Conservation (phyloP, 2,888 invertebrate genomes). For the Gryllus longicercus region DNA sequence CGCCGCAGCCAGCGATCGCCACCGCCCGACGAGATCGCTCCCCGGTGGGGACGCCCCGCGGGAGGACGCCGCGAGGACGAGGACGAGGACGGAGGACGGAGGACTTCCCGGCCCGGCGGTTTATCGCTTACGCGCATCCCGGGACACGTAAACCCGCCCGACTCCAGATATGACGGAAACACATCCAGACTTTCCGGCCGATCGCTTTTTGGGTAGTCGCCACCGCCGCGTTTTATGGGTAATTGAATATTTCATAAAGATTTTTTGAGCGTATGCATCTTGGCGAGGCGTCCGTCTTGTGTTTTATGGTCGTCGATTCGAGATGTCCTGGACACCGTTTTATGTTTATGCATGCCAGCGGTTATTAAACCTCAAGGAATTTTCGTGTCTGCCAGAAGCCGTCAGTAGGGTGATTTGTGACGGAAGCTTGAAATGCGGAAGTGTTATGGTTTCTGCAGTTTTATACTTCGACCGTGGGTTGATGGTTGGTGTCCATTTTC, state of each 20-base stretch:
- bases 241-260: not conserved
- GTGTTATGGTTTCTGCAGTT: not conserved
- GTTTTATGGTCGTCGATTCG: not conserved
- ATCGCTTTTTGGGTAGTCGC: not conserved
- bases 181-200: not conserved
- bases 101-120: too few species aligned
- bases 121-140: too few species aligned
- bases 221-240: not conserved
- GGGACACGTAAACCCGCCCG: not conserved
- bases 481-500: not conserved
- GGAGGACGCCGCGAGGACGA: too few species aligned
- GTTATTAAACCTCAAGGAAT: conserved; percentile 17
- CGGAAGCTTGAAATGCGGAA: not conserved
- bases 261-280: not conserved
- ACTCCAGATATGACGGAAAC: conserved; percentile 6
- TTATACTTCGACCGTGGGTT: not conserved
- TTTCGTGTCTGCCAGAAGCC: not conserved
- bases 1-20: too few species aligned
- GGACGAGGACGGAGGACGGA: too few species aligned
- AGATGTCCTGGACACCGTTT: not conserved
- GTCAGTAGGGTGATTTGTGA: not conserved
- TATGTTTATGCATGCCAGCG: not conserved
- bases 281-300: not conserved
- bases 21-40: too few species aligned
- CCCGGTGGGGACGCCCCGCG: too few species aligned